Percentiles rank a stretch among this genome's conserved stretches.
These are phyloP conservation scores for Mantis religiosa DNA, from an alignment of 2,888 invertebrate genomes.

Conservation along the genomic window DNA sequence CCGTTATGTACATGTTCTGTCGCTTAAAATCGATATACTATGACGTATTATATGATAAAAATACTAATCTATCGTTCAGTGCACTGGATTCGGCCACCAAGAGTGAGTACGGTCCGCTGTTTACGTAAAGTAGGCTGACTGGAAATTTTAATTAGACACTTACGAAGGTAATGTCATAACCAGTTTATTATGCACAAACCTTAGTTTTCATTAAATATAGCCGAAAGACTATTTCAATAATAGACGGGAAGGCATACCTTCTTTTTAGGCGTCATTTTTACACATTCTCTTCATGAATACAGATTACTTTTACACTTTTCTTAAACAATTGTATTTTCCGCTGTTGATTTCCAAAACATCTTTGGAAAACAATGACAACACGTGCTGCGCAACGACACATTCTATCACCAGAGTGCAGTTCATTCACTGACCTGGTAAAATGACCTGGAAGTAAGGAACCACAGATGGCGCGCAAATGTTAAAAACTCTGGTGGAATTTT, in stretches of 20 bases:
- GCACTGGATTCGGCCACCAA: neutral
- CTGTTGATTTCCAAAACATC: neutral
- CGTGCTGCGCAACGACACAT: neutral
- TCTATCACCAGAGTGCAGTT: neutral
- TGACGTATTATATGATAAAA: neutral
- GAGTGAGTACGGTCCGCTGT: neutral
- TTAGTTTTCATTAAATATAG: neutral
- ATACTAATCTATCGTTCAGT: neutral
- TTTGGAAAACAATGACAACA: neutral
- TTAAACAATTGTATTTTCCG: neutral
- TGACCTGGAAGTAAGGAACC: neutral
- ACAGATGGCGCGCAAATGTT: neutral
- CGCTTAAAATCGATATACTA: neutral
- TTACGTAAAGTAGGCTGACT: neutral
- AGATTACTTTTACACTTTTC: neutral
- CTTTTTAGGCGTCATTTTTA: constrained; percentile 34
- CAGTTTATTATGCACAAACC: neutral
- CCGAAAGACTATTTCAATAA: neutral
- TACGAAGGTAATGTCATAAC: neutral
- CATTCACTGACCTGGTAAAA: neutral
- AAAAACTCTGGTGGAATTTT: neutral
- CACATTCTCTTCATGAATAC: neutral
- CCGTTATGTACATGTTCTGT: neutral
- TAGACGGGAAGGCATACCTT: constrained; percentile 27
- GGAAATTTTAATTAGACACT: neutral